Conservation (phyloP, 2,113 vertebrate genomes). For the Mormyrus iriodes region DNA sequence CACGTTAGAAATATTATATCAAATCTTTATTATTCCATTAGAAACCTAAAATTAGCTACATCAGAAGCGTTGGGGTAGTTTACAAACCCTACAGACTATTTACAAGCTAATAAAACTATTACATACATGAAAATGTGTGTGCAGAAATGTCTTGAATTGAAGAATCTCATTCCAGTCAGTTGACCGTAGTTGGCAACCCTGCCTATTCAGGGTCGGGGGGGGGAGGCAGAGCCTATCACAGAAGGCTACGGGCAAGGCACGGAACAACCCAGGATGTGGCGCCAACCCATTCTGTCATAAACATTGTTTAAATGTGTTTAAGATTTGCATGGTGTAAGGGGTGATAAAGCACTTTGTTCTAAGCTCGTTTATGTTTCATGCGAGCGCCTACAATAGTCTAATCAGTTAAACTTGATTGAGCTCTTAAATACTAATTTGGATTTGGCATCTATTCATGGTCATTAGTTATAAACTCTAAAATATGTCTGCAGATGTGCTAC, state of each 20-base stretch:
- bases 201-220: no score
- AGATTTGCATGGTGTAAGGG: not conserved
- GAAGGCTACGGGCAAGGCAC: not conserved
- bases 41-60: not conserved
- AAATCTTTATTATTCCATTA: not conserved
- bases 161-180: no score
- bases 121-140: no score
- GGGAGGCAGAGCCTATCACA: not conserved
- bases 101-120: no score
- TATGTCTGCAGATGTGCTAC: no score
- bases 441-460: not conserved
- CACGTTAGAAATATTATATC: not conserved
- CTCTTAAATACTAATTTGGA: not conserved
- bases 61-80: not conserved
- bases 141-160: no score
- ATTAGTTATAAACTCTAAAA: not conserved
- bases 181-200: no score
- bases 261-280: no score
- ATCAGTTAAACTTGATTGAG: not conserved
- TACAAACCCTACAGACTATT: not conserved
- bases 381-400: not conserved
- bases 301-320: not conserved
- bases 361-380: not conserved
- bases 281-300: not conserved
- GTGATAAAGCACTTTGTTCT: not conserved